These are phyloP conservation scores for Lepidiolamprologus cunningtoni DNA, from an alignment of 2,113 vertebrate species.

Conservation along the genomic window DNA sequence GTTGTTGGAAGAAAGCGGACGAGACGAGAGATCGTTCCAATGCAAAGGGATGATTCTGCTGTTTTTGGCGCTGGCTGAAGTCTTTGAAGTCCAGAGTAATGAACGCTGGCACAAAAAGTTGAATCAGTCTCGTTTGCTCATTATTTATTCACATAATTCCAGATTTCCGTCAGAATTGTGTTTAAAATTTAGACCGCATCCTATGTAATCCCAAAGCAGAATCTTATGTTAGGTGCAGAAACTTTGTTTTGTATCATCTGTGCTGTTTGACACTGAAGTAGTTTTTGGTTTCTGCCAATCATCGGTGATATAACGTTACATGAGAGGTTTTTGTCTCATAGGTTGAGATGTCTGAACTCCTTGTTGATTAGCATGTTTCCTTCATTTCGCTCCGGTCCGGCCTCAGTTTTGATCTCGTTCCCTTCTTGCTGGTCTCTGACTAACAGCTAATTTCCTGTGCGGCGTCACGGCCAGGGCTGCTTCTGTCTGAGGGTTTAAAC, in stretches of 20 bases:
- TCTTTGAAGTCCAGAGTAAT: not conserved
- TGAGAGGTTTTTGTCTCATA: not conserved
- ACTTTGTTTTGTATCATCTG: not conserved
- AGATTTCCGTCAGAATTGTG: not conserved
- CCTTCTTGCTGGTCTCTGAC: not conserved
- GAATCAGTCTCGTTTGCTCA: not conserved
- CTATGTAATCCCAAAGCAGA: not conserved
- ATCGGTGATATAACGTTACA: not conserved
- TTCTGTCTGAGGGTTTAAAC: not conserved
- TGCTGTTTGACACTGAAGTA: not conserved
- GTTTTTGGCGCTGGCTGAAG: not conserved
- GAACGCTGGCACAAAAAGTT: not conserved
- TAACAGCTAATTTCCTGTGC: not conserved
- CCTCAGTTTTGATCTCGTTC: not conserved
- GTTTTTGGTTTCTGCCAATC: not conserved
- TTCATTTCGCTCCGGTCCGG: not conserved
- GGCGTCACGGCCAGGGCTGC: not conserved
- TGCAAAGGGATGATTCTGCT: not conserved
- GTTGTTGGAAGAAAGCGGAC: accelerated
- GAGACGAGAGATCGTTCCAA: accelerated
- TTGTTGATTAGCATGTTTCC: not conserved
- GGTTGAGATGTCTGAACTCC: not conserved
- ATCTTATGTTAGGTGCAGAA: not conserved
- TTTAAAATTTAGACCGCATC: not conserved
- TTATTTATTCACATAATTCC: not conserved